These are phyloP conservation scores for Haemorhous mexicanus DNA, from an alignment of 2,113 vertebrate genomes.

Conservation along the genomic window DNA sequence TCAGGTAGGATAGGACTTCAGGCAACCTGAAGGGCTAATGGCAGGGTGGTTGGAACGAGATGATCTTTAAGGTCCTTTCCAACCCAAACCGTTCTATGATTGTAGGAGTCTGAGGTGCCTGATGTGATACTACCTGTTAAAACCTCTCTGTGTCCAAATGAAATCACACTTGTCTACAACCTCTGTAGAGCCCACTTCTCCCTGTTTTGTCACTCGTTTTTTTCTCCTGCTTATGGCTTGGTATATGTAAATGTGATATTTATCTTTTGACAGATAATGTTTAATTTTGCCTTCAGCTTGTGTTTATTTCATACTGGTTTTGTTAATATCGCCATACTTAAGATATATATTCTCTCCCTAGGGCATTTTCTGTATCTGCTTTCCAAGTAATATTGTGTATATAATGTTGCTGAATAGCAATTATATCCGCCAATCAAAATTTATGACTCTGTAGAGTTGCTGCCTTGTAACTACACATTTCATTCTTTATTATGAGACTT, in stretches of 20 bases:
- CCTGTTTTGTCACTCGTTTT: background rate
- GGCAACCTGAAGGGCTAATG: background rate
- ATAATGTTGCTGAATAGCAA: conserved; percentile 13
- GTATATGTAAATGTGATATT: background rate
- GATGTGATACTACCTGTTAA: background rate
- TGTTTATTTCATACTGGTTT: conserved; percentile 6
- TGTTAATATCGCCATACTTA: conserved; percentile 21
- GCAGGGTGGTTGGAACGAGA: background rate
- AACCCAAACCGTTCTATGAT: background rate
- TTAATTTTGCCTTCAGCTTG: conserved; percentile 36
- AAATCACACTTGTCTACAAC: background rate
- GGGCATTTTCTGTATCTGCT: background rate
- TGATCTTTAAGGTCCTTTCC: background rate
- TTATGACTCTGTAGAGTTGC: background rate
- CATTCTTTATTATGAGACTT: conserved; percentile 3
- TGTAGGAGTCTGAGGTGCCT: background rate
- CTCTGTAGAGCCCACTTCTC: background rate
- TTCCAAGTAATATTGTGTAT: background rate
- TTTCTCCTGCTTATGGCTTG: background rate
- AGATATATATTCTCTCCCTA: background rate
- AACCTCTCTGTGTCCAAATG: background rate
- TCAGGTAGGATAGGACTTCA: background rate
- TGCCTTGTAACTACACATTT: conserved; percentile 20
- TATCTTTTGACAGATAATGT: conserved; percentile 13
- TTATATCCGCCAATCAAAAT: conserved; percentile 25